These are phyloP conservation scores for Rhizoglyphus robini DNA, from an alignment of 1,140 invertebrate genomes.

Conservation along the genomic window DNA sequence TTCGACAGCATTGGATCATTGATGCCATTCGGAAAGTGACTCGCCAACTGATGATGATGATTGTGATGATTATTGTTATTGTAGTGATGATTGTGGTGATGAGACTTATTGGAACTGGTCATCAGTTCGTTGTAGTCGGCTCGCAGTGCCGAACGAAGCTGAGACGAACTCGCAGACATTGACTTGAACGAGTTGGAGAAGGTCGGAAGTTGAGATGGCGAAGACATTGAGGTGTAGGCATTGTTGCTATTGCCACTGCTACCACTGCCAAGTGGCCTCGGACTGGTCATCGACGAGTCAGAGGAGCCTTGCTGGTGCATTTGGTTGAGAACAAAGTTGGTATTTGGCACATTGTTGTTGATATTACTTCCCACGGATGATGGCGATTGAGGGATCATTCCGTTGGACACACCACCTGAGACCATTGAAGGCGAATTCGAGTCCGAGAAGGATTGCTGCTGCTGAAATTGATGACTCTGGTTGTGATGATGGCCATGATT, in stretches of 20 bases:
- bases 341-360: too few relatives aligned
- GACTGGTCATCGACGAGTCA: too few relatives aligned
- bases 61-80: neutral
- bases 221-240: neutral
- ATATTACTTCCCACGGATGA: too few relatives aligned
- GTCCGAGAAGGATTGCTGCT: too few relatives aligned
- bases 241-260: neutral
- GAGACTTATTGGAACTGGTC: neutral
- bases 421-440: too few relatives aligned
- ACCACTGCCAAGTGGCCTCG: too few relatives aligned
- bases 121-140: neutral
- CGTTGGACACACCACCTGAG: too few relatives aligned
- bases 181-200: neutral
- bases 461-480: too few relatives aligned
- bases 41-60: neutral
- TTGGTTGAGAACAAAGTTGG: too few relatives aligned
- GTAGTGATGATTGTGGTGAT: neutral
- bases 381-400: too few relatives aligned
- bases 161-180: neutral
- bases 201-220: neutral
- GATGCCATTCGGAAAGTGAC: neutral
- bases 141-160: neutral
- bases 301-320: too few relatives aligned
- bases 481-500: too few relatives aligned
- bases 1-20: neutral